Conservation (phyloP, 1,140 invertebrate species). For the Lepidostoma basale region DNA sequence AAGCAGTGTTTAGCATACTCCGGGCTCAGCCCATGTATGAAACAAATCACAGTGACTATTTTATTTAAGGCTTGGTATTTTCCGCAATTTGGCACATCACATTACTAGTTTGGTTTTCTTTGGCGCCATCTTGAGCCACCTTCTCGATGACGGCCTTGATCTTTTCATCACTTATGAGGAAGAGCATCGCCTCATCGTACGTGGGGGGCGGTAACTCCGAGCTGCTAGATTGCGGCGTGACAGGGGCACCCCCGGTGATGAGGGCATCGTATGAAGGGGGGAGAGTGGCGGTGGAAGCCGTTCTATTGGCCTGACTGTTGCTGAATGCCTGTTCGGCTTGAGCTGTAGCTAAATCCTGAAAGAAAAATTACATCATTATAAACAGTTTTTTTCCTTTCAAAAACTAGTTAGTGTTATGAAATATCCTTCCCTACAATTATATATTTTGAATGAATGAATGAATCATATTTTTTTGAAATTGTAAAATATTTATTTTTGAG, state of each 20-base stretch:
- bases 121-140: background rate
- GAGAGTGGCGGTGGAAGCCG: slow-evolving; percentile 62
- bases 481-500: too few species aligned
- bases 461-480: too few species aligned
- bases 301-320: slow-evolving; percentile 54
- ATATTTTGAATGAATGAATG: too few species aligned
- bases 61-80: slow-evolving; percentile 33
- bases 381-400: too few species aligned
- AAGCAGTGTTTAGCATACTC: too few species aligned
- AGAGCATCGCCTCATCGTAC: slow-evolving; percentile 67
- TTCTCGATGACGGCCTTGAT: slow-evolving; percentile 25
- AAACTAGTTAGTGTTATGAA: too few species aligned
- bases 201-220: slow-evolving; percentile 61
- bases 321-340: slow-evolving; percentile 57
- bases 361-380: slow-evolving; percentile 39
- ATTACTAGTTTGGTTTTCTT: slow-evolving; percentile 13
- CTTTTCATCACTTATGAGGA: slow-evolving; percentile 61
- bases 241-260: slow-evolving; percentile 52
- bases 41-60: slow-evolving; percentile 14
- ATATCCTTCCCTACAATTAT: too few species aligned
- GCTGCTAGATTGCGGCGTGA: slow-evolving; percentile 55
- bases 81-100: slow-evolving; percentile 33
- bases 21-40: background rate
- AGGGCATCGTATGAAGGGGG: slow-evolving; percentile 66
- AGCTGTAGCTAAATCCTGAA: slow-evolving; percentile 61